These are phyloP conservation scores for Drosophila grimshawi DNA, from an alignment of 1,140 invertebrate genomes.

Conservation along the genomic window DNA sequence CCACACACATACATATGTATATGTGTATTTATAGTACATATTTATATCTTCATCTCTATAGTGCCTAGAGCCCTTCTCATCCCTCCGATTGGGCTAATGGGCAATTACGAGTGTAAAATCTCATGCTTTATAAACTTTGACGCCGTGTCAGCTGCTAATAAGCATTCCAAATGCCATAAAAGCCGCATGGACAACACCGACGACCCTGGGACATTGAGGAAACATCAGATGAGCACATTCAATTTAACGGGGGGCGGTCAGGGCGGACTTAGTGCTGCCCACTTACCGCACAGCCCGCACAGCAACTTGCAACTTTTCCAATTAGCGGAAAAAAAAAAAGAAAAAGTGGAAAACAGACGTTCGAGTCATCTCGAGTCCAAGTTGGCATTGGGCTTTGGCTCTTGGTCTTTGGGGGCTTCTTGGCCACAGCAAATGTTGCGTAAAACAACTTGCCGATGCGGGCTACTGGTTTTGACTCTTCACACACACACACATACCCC, in stretches of 20 bases:
- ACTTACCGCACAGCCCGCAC: constrained; percentile 39
- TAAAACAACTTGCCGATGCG: constrained; percentile 72
- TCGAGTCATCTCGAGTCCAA: constrained; percentile 37
- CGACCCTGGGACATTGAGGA: not conserved
- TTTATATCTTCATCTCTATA: constrained; percentile 1
- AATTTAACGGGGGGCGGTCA: not conserved
- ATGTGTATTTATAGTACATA: not conserved
- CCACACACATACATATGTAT: not conserved
- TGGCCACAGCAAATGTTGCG: constrained; percentile 72
- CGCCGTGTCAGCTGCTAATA: constrained; percentile 80
- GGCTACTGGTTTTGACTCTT: constrained; percentile 35
- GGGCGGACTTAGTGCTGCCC: constrained; percentile 13
- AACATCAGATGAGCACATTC: constrained; percentile 8
- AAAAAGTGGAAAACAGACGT: constrained; percentile 34
- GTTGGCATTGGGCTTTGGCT: constrained; percentile 42
- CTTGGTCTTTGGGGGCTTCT: constrained; percentile 40
- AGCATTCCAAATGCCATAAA: constrained; percentile 79
- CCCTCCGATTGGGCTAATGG: constrained; percentile 55
- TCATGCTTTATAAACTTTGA: constrained; percentile 68
- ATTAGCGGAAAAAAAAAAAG: constrained; percentile 73
- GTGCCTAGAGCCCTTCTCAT: not conserved
- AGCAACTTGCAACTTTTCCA: constrained; percentile 79
- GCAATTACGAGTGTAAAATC: constrained; percentile 76
- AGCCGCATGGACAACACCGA: constrained; percentile 63
- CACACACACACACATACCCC: no score